Evolutionary conservation across 2,888 invertebrate species (phyloP).

Genomic region (Andrena haemorrhoa): DNA sequence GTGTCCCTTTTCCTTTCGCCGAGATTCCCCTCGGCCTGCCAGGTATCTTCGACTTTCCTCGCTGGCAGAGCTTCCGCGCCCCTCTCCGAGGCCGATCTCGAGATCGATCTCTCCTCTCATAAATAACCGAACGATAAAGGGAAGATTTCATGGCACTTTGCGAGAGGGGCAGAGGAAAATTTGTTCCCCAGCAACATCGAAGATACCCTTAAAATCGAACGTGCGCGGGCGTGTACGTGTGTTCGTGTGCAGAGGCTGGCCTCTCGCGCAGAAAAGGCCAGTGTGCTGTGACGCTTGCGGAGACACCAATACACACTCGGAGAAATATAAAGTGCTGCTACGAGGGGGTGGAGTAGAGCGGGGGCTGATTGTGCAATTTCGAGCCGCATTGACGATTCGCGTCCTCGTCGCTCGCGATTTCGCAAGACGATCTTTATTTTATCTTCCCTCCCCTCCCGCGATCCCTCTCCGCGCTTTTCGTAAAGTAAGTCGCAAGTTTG

Average conservation of each 20-base stretch:
- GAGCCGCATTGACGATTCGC: constrained; percentile 58
- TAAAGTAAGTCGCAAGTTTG: not conserved
- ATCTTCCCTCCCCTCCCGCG: not conserved
- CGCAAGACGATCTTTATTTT: constrained; percentile 6
- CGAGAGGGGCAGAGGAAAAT: not conserved
- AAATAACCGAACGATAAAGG: not conserved
- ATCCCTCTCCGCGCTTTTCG: not conserved
- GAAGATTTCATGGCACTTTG: not conserved
- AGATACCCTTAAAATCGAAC: constrained; percentile 18
- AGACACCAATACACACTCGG: constrained; percentile 33
- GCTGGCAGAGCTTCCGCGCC: not conserved
- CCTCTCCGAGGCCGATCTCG: not conserved
- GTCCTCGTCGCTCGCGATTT: constrained; percentile 27
- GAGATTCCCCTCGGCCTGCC: not conserved
- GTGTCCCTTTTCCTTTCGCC: constrained; percentile 1
- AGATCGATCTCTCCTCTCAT: not conserved
- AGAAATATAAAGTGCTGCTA: constrained; percentile 38
- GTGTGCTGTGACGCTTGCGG: constrained; percentile 30
- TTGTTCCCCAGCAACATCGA: constrained; percentile 35
- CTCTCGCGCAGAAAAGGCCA: constrained; percentile 7
- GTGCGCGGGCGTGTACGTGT: not conserved
- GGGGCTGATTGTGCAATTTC: constrained; percentile 56
- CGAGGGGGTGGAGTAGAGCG: not conserved
- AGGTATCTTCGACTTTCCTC: not conserved
- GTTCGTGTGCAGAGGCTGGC: constrained; percentile 7